Evolutionary conservation across 2,888 invertebrate genomes (phyloP), one percentile per base, ranked within the genome.

Genomic region (Rhingia campestris): DNA sequence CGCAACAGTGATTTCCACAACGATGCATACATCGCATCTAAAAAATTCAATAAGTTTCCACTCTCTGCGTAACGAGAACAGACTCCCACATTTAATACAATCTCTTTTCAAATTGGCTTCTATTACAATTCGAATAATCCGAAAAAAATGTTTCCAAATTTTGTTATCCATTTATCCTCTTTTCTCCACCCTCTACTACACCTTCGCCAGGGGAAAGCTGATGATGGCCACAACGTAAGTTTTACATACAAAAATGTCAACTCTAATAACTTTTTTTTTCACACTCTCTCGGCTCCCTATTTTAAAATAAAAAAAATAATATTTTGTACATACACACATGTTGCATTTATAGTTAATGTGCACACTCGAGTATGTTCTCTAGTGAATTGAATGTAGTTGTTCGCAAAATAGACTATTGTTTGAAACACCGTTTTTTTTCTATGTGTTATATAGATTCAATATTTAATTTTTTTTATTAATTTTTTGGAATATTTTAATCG

Each of bases 161-260:
- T 69, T 70, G 74, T 84, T 73, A 84, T 84, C 70, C 84, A 66
- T 47, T 84, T 80, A 79, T 79, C 74, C 79, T 79, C 63, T 79
- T 79, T 49, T 84, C 66, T 79, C 41, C 53, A 80, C 49, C 66
- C 59, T 79, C 74, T 61, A 14, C 22, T 41, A 75, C 74, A 80
- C 70, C 54, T 70, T 80, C 37, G 58, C 76, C 85, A 85, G 85
- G 85, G 85, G 64, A 85, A 85, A 85, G 81, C 85, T 85, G 85
- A 85, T 72, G 85, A 85, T 67, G 85, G 75, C 67, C 61, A 81
- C 81, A 67, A 85, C 37, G 85, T 85, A 85, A 85, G 85, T 85
- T 56, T 56, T 73, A 53, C 22, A 22, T 22, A 22, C 22, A 22
- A 22, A 22, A 22, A 22, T 22, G 22, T 22, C 2, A 80, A 64